These are phyloP conservation scores for Pangasius sanitwongsei DNA, from an alignment of 2,797 vertebrate genomes.

Conservation along the genomic window DNA sequence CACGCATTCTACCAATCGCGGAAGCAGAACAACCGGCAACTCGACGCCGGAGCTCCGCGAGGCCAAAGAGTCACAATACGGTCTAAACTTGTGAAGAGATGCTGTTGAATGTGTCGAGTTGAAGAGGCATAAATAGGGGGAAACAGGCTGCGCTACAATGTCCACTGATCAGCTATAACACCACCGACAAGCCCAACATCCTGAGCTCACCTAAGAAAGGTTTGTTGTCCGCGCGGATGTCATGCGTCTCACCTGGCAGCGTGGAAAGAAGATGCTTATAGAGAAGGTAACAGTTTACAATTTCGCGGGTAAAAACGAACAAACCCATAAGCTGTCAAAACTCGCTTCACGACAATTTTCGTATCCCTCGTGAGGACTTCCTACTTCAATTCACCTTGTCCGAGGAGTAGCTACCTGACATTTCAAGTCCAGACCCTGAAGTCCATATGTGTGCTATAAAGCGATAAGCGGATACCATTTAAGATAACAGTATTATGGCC, in stretches of 20 bases:
- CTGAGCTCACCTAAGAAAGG: slow-evolving; percentile 34
- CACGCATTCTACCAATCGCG: slow-evolving; percentile 24
- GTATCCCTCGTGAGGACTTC: neutral
- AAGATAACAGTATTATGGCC: slow-evolving; percentile 3
- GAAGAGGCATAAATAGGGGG: neutral
- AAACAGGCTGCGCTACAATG: neutral
- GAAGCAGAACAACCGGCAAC: slow-evolving; percentile 54
- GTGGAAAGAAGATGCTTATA: slow-evolving; percentile 62
- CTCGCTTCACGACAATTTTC: slow-evolving; percentile 42
- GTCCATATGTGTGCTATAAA: slow-evolving; percentile 9
- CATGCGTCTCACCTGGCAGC: slow-evolving; percentile 55
- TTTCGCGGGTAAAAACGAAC: slow-evolving; percentile 51
- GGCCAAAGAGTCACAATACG: slow-evolving; percentile 44
- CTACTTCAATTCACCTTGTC: slow-evolving; percentile 66
- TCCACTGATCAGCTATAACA: neutral
- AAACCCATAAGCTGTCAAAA: slow-evolving; percentile 63
- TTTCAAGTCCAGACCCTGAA: neutral
- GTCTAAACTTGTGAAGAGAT: slow-evolving; percentile 65
- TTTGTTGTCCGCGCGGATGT: slow-evolving; percentile 63
- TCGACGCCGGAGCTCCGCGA: slow-evolving; percentile 49
- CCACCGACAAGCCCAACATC: slow-evolving; percentile 23
- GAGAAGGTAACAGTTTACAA: slow-evolving; percentile 32
- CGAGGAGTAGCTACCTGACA: slow-evolving; percentile 26
- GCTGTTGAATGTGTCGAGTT: slow-evolving; percentile 43
- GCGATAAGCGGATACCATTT: neutral